Base-by-base conservation (phyloP, 2,888 invertebrate genomes). In the Rhingia campestris region DNA sequence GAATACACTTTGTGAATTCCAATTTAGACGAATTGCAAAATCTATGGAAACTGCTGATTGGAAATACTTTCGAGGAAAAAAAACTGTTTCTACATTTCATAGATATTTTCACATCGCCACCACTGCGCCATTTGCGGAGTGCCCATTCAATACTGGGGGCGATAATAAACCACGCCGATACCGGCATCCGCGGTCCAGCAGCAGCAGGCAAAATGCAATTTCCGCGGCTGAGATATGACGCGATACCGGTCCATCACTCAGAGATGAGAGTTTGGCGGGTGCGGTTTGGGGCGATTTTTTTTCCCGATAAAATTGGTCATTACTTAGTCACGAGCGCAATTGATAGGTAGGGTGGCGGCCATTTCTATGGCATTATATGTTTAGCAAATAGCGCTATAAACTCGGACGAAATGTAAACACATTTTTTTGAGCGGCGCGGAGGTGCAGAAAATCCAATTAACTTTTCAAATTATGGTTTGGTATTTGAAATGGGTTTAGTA, bases 381-480 rank as follows among this genome's bases (percentile, higher is more conserved):
- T 56, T 69, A 41, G 51, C 58, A 75, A 80, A 80, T 82, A 67
- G 82, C 56, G 82, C 79, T 73, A 82, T 82, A 82, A 82, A 79
- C 35, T 74, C 47, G 45, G n/a, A 14, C 41, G 49, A 73, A 79
- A 82, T 69, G 79, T 64, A 82, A 82, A 82, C 73, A 82, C 22
- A 22, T 22, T 63, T 74, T 82, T 81, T 22, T 12, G 6, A 32
- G 6, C 41, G 43, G 49, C 30, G 73, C 67, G 54, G 69, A 73
- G 66, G 51, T 74, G 69, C 56, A 53, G 35, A 61, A 82, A 82
- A 82, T 77, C 66, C 77, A 82, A 82, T 82, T 82, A 82, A 79
- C 79, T 79, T 73, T 35, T 63, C 67, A 82, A 82, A 79, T 79
- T 82, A 69, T 56, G 49, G 39, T 37, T 56, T 54, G 73, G 72